A percentile compares a stretch with the other conserved stretches of the same genome.
phyloP scores from a whole-genome alignment of 1,140 invertebrate species.

The Phortica variegata region DNA sequence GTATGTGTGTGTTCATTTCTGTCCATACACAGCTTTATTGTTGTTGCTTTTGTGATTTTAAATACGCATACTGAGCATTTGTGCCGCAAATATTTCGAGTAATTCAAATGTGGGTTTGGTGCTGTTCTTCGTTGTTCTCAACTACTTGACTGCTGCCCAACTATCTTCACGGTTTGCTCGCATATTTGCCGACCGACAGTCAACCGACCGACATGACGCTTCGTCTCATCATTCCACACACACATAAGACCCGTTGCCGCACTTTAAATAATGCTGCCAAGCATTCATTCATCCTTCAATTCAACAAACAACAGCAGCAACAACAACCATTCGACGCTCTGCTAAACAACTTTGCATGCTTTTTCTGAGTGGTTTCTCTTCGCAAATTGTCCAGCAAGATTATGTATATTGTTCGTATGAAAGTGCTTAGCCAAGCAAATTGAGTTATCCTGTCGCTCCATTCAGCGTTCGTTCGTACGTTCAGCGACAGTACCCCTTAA shows the following conservation, averaged over 20 bases:
- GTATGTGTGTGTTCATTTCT: conserved; percentile 13
- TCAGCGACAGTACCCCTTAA: no score
- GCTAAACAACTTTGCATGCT: not conserved
- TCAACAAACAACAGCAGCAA: no score
- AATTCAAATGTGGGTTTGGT: not conserved
- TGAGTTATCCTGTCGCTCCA: not conserved
- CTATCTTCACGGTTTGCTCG: not conserved
- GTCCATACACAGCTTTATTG: conserved; percentile 21
- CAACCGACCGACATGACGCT: not conserved
- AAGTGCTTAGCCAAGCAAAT: conserved; percentile 1
- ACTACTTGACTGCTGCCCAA: not conserved
- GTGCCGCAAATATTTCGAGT: conserved; percentile 40
- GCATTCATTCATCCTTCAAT: not conserved
- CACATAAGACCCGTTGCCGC: no score
- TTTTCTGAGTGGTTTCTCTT: not conserved
- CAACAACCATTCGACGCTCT: no score
- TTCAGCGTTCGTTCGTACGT: no score
- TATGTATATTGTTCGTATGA: not conserved
- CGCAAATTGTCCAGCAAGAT: not conserved
- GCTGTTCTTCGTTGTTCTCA: not conserved
- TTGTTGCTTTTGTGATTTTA: conserved; percentile 43
- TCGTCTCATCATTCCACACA: not conserved
- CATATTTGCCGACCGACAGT: not conserved
- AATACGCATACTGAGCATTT: conserved; percentile 22
- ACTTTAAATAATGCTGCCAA: not conserved